phyloP scores from a whole-genome alignment of 2,113 vertebrate species.

The Syngnathus typhle region DNA sequence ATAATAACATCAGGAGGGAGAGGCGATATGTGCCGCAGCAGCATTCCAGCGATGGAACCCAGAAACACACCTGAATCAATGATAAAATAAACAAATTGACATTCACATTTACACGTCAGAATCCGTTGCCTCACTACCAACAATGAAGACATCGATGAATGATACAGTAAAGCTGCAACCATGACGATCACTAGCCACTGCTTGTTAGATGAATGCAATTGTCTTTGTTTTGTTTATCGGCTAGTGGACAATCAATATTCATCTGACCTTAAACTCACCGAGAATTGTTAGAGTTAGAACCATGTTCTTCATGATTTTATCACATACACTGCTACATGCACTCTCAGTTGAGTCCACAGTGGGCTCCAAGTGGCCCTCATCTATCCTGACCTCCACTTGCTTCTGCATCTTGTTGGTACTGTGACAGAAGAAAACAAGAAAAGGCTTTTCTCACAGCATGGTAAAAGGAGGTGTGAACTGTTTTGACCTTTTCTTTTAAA shows the following conservation, averaged over 20 bases:
- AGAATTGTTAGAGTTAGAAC: constrained; percentile 90
- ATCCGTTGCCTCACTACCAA: neutral
- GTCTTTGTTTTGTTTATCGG: neutral
- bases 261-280: constrained; percentile 69
- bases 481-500: neutral
- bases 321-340: constrained; percentile 74
- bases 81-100: constrained; percentile 9
- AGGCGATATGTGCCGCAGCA: constrained; percentile 85
- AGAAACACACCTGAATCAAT: constrained; percentile 82
- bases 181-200: neutral
- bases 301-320: constrained; percentile 85
- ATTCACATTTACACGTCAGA: neutral
- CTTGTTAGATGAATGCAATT: neutral
- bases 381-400: constrained; percentile 93
- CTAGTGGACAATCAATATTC: neutral
- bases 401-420: constrained; percentile 94
- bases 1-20: constrained; percentile 88
- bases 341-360: constrained; percentile 64
- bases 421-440: neutral
- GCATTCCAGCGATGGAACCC: constrained; percentile 82
- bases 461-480: neutral
- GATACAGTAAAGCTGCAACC: neutral
- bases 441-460: neutral
- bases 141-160: neutral
- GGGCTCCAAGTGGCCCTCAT: constrained; percentile 79